A percentile compares a stretch with the other conserved stretches of the same genome.
These are phyloP conservation scores for Pipra filicauda DNA, from an alignment of 2,113 vertebrate species.

Conservation along the genomic window DNA sequence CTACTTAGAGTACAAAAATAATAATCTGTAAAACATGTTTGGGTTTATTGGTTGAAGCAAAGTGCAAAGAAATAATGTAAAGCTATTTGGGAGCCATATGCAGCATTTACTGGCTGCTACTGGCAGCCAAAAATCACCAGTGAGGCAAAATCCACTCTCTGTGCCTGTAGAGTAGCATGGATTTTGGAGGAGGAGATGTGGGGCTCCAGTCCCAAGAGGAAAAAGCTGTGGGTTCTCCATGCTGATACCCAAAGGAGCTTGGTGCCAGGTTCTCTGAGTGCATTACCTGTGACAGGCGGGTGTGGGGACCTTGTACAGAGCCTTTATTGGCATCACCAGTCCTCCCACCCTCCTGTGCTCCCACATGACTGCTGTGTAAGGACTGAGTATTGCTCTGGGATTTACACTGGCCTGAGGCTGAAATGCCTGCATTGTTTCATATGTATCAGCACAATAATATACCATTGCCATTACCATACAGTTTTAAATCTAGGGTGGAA, in stretches of 20 bases:
- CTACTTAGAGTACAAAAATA: not conserved
- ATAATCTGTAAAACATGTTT: not conserved
- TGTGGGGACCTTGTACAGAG: not conserved
- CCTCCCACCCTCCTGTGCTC: not conserved
- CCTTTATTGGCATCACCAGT: not conserved
- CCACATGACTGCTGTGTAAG: not conserved
- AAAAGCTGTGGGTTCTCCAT: not conserved
- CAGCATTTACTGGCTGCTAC: not conserved
- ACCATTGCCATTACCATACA: not conserved
- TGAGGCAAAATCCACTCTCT: not conserved
- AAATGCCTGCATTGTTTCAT: constrained; percentile 1
- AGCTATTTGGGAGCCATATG: not conserved
- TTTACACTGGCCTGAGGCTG: not conserved
- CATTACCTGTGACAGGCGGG: not conserved
- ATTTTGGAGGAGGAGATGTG: not conserved
- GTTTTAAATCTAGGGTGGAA: constrained; percentile 7
- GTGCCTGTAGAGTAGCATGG: rapidly evolving
- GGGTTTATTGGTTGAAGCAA: not conserved
- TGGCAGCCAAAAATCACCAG: not conserved
- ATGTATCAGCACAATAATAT: not conserved
- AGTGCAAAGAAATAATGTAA: not conserved
- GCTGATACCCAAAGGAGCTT: not conserved
- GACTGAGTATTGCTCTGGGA: not conserved
- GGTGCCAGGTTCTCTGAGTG: rapidly evolving
- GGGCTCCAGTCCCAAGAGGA: not conserved